Percentiles rank a stretch among this genome's conserved stretches.
phyloP scores from a whole-genome alignment of 2,888 invertebrate genomes.

The Amphipyra berbera region DNA sequence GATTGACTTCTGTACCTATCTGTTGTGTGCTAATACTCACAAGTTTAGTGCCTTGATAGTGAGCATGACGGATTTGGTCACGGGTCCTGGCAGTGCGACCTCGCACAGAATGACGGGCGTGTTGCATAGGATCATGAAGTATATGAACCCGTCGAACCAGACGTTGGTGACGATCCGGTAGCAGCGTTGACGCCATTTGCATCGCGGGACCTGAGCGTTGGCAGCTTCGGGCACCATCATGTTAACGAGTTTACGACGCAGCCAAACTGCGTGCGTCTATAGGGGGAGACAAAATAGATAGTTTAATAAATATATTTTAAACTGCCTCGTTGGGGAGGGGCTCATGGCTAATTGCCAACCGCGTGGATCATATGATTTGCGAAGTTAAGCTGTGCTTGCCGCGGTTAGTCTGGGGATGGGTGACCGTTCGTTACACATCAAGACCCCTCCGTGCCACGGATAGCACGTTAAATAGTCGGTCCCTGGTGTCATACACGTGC shows the following conservation, averaged over 20 bases:
- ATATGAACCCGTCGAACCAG: slow-evolving; percentile 85
- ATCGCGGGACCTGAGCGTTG: slow-evolving; percentile 75
- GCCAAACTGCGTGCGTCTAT: slow-evolving; percentile 81
- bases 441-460: no score
- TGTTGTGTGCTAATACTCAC: slow-evolving; percentile 78
- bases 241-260: slow-evolving; percentile 80
- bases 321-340: no score
- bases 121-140: slow-evolving; percentile 80
- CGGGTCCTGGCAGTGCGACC: slow-evolving; percentile 71
- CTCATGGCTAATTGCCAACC: no score
- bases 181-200: slow-evolving; percentile 76
- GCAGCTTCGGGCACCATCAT: slow-evolving; percentile 77
- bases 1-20: no score
- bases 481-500: no score
- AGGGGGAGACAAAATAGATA: slow-evolving; percentile 4
- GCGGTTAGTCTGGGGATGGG: no score
- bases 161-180: slow-evolving; percentile 75
- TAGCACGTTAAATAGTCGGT: no score
- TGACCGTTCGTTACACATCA: no score
- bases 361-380: no score
- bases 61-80: slow-evolving; percentile 49
- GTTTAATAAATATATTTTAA: no score
- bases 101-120: slow-evolving; percentile 84
- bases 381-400: no score
- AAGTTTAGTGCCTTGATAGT: slow-evolving; percentile 79